Percentiles rank a stretch among this genome's conserved stretches.
These are phyloP conservation scores for Bucco capensis DNA, from an alignment of 2,113 vertebrate species.

Conservation along the genomic window DNA sequence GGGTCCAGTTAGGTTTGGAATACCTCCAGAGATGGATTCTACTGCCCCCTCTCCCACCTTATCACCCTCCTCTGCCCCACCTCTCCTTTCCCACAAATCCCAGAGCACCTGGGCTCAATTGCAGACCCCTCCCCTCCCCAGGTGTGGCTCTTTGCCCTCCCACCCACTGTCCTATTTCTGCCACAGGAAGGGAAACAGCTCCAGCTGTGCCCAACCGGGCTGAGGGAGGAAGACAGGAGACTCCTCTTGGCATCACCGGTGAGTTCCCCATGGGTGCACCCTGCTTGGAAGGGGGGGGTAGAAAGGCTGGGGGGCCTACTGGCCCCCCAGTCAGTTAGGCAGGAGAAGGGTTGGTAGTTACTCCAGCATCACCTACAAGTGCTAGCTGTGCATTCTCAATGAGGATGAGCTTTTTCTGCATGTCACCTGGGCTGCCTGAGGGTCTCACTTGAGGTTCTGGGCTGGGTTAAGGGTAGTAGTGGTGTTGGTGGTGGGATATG, in stretches of 20 bases:
- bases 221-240: no score
- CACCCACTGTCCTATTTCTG: background rate
- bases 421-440: fast-evolving
- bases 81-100: fast-evolving
- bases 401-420: background rate
- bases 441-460: fast-evolving
- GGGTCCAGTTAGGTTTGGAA: no score
- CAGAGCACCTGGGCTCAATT: fast-evolving
- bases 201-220: fast-evolving
- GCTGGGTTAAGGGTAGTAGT: fast-evolving
- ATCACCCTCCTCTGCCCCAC: background rate
- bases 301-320: background rate
- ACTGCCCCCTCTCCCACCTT: no score
- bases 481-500: background rate
- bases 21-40: no score
- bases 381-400: fast-evolving
- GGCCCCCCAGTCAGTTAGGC: background rate
- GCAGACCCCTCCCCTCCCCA: background rate
- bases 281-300: fast-evolving
- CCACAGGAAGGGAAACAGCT: fast-evolving
- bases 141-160: background rate
- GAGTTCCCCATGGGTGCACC: fast-evolving
- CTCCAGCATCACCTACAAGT: fast-evolving
- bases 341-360: fast-evolving
- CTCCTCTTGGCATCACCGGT: fast-evolving